phyloP scores from a whole-genome alignment of 1,140 invertebrate genomes.

The Aphaenogaster ashmeadi region DNA sequence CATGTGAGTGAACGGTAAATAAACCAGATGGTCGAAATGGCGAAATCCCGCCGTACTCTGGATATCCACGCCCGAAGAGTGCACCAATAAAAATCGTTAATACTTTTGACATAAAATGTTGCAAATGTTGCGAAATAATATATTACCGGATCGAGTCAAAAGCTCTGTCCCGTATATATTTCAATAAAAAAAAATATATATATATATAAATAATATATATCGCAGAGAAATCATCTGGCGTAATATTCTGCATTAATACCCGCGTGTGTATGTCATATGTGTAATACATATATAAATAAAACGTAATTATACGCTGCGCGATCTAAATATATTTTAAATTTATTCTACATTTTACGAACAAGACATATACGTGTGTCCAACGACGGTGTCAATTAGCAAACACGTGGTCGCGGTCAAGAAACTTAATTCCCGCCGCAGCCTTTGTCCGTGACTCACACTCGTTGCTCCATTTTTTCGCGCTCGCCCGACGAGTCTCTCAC shows the following conservation, averaged over 20 bases:
- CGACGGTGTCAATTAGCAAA: slow-evolving; percentile 37
- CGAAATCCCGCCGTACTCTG: background rate
- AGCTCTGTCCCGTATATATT: slow-evolving; percentile 30
- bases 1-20: slow-evolving; percentile 25
- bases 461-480: slow-evolving; percentile 38
- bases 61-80: slow-evolving; percentile 15
- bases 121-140: slow-evolving; percentile 52
- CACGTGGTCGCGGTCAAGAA: slow-evolving; percentile 8
- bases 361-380: background rate
- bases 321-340: slow-evolving; percentile 39
- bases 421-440: slow-evolving; percentile 29
- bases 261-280: background rate
- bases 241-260: slow-evolving; percentile 53
- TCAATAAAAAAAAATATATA: slow-evolving; percentile 28
- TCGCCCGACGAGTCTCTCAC: slow-evolving; percentile 2
- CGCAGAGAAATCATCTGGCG: slow-evolving; percentile 26
- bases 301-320: background rate
- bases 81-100: slow-evolving; percentile 48
- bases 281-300: slow-evolving; percentile 47
- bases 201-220: slow-evolving; percentile 55
- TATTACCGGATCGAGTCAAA: slow-evolving; percentile 50
- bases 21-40: slow-evolving; percentile 21
- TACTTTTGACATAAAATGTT: slow-evolving; percentile 50
- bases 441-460: slow-evolving; percentile 12
- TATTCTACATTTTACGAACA: slow-evolving; percentile 7